Evolutionary conservation across 2,888 invertebrate species (phyloP).

Genomic region (Limenitis camilla): DNA sequence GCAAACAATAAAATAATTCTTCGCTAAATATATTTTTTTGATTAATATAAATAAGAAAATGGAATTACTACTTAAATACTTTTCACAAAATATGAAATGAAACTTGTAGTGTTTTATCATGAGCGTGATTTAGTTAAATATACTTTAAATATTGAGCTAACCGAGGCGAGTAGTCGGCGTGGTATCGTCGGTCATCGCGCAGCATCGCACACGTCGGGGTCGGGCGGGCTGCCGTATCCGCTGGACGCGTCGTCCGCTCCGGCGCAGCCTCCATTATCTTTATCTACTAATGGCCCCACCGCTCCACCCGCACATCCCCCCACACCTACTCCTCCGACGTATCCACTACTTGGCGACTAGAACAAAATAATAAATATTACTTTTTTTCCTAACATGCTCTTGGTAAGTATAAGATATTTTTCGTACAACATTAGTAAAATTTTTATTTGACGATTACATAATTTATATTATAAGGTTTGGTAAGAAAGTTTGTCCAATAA

Average conservation of each 20-base stretch:
- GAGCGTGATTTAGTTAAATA: neutral
- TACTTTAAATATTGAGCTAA: constrained; percentile 25
- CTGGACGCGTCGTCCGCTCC: constrained; percentile 82
- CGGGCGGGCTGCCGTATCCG: constrained; percentile 85
- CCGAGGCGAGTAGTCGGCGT: constrained; percentile 69
- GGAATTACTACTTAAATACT: too few relatives aligned
- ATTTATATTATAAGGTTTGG: too few relatives aligned
- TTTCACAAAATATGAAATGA: too few relatives aligned
- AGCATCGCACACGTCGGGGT: constrained; percentile 77
- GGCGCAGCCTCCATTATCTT: constrained; percentile 61
- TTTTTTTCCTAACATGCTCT: too few relatives aligned
- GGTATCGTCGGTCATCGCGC: constrained; percentile 68
- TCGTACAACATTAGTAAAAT: too few relatives aligned
- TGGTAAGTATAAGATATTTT: too few relatives aligned
- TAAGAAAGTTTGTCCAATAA: too few relatives aligned
- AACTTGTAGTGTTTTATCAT: neutral
- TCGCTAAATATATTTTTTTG: too few relatives aligned
- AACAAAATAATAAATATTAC: constrained; percentile 6
- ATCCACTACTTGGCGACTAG: constrained; percentile 64
- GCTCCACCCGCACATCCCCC: constrained; percentile 46
- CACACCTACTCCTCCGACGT: constrained; percentile 40
- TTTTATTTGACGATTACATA: too few relatives aligned
- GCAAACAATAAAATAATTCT: too few relatives aligned
- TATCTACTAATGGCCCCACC: constrained; percentile 48
- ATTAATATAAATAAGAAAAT: too few relatives aligned